phyloP scores from a whole-genome alignment of 2,888 invertebrate species.

The Tubiluchus corallicola region DNA sequence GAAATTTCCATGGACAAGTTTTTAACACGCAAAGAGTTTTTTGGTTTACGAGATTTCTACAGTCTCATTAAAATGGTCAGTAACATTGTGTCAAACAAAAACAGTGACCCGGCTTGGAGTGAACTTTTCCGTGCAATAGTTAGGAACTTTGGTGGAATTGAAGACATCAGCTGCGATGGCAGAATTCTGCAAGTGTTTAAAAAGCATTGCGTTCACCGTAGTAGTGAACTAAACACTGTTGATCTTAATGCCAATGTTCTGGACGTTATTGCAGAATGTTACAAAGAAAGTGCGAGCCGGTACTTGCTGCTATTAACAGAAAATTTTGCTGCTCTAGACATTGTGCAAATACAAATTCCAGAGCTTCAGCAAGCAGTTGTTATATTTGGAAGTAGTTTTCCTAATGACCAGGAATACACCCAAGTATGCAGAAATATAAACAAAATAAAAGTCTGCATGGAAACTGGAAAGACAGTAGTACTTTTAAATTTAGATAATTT shows the following conservation, averaged over 20 bases:
- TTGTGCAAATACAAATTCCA: too few relatives aligned
- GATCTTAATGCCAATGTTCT: too few relatives aligned
- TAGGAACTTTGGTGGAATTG: constrained; percentile 6
- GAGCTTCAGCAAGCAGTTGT: too few relatives aligned
- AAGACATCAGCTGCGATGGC: background rate
- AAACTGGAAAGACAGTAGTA: constrained; percentile 24
- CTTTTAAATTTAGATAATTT: constrained; percentile 23
- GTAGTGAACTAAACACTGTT: too few relatives aligned
- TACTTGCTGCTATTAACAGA: constrained; percentile 25
- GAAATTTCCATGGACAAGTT: constrained; percentile 11
- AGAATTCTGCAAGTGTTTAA: too few relatives aligned
- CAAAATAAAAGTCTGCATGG: constrained; percentile 26
- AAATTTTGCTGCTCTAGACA: constrained; percentile 22
- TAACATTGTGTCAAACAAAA: constrained; percentile 14
- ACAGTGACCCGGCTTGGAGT: constrained; percentile 13
- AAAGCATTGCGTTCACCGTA: too few relatives aligned
- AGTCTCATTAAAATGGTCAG: constrained; percentile 16
- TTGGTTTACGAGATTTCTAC: constrained; percentile 25
- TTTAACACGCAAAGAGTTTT: too few relatives aligned
- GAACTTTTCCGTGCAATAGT: background rate
- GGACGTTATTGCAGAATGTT: too few relatives aligned
- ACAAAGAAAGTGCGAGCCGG: constrained; percentile 18
- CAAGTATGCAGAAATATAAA: constrained; percentile 25
- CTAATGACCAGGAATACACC: constrained; percentile 23
- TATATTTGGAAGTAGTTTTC: constrained; percentile 25